Evolutionary conservation across 2,797 vertebrate species (phyloP).

Genomic region (Sylvilagus floridanus): DNA sequence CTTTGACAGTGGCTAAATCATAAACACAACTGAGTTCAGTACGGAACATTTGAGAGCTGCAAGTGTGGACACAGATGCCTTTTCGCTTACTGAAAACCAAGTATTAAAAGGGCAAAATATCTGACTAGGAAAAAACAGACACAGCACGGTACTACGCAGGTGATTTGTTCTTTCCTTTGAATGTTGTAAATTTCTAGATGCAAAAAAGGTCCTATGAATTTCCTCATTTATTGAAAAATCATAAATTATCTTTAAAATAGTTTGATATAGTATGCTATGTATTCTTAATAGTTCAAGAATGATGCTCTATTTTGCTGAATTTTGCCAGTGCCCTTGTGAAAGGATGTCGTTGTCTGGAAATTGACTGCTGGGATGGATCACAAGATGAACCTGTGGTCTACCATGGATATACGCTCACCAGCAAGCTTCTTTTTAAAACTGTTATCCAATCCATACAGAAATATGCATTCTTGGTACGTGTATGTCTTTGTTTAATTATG

Average conservation of each 20-base stretch:
- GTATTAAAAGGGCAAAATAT: not conserved
- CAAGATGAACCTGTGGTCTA: slow-evolving; percentile 92
- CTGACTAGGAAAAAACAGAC: not conserved
- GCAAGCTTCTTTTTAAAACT: slow-evolving; percentile 92
- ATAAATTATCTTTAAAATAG: not conserved
- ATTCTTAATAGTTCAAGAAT: not conserved
- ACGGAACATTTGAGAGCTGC: not conserved
- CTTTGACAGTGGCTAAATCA: not conserved
- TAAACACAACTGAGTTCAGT: not conserved
- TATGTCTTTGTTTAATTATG: not conserved
- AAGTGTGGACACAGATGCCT: not conserved
- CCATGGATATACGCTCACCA: slow-evolving; percentile 93
- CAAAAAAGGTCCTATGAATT: not conserved
- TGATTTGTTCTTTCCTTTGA: not conserved
- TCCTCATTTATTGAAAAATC: not conserved
- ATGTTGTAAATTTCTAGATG: not conserved
- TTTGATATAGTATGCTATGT: not conserved
- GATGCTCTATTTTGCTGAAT: slow-evolving; percentile 56
- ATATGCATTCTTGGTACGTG: slow-evolving; percentile 92
- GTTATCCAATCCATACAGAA: slow-evolving; percentile 91
- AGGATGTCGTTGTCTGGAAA: slow-evolving; percentile 95
- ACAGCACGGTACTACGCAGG: not conserved
- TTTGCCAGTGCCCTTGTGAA: slow-evolving; percentile 90
- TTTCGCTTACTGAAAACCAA: not conserved
- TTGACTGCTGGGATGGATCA: slow-evolving; percentile 94